A percentile compares a stretch with the other conserved stretches of the same genome.
phyloP scores from a whole-genome alignment of 2,113 vertebrate species.

The Spheniscus mendiculus region DNA sequence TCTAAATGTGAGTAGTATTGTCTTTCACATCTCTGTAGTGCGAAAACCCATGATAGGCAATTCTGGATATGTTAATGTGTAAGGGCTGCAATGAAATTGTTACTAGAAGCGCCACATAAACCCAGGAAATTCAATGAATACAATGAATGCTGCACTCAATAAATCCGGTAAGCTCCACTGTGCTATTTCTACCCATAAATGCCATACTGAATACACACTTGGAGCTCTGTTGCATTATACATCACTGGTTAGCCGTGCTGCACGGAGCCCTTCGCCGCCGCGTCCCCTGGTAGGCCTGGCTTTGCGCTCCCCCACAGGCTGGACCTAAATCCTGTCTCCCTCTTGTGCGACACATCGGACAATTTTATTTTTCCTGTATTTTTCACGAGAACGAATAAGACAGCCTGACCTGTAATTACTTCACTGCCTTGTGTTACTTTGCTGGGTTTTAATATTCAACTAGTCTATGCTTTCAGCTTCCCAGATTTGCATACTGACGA shows the following conservation, averaged over 20 bases:
- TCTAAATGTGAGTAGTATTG: background rate
- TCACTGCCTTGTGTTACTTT: background rate
- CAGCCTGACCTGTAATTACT: background rate
- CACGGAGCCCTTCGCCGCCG: too few relatives aligned
- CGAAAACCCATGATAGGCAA: background rate
- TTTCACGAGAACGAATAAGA: background rate
- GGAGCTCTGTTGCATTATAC: background rate
- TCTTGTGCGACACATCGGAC: background rate
- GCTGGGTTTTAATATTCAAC: background rate
- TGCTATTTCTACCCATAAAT: background rate
- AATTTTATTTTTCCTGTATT: background rate
- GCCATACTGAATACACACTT: background rate
- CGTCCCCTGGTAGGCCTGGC: background rate
- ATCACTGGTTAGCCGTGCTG: background rate
- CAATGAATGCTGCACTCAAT: background rate
- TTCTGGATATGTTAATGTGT: background rate
- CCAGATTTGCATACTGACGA: rapidly evolving
- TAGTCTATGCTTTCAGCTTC: background rate
- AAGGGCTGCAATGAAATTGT: background rate
- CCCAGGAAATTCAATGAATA: background rate
- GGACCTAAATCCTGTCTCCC: background rate
- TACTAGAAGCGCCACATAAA: background rate
- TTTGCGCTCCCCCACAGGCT: background rate
- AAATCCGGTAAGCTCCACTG: background rate
- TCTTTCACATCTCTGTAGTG: background rate